Percentiles rank a stretch among this genome's conserved stretches.
These are phyloP conservation scores for Platerodrilus igneus DNA, from an alignment of 2,888 invertebrate genomes.

Conservation along the genomic window DNA sequence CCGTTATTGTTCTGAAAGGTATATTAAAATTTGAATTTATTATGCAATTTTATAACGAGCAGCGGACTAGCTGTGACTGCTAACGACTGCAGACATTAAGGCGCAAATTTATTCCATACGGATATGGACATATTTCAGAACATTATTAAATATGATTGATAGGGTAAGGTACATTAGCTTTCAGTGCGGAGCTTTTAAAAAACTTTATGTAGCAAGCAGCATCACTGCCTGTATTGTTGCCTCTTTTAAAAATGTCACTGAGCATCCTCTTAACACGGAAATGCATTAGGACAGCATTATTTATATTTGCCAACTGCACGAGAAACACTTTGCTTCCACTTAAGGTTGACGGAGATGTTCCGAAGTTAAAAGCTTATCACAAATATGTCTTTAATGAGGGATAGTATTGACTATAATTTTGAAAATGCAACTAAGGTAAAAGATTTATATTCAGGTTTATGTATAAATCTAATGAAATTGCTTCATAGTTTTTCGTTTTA, in stretches of 20 bases:
- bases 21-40: slow-evolving; percentile 16
- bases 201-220: slow-evolving; percentile 14
- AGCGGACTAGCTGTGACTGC: slow-evolving; percentile 12
- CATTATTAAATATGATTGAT: slow-evolving; percentile 27
- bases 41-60: slow-evolving; percentile 11
- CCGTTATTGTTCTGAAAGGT: not conserved
- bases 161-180: slow-evolving; percentile 27
- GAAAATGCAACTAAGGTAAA: too few relatives aligned
- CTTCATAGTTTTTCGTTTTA: too few relatives aligned
- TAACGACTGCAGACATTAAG: slow-evolving; percentile 17
- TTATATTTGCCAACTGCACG: slow-evolving; percentile 4
- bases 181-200: slow-evolving; percentile 17
- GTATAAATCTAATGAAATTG: too few relatives aligned
- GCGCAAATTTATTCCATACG: slow-evolving; percentile 18
- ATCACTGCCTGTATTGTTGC: slow-evolving; percentile 6
- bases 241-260: slow-evolving; percentile 14
- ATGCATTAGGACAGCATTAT: slow-evolving; percentile 12
- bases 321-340: too few relatives aligned
- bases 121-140: slow-evolving; percentile 18
- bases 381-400: too few relatives aligned
- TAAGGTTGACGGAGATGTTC: too few relatives aligned
- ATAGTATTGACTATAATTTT: too few relatives aligned
- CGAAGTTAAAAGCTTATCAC: too few relatives aligned
- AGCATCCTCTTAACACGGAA: slow-evolving; percentile 9
- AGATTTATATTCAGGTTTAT: too few relatives aligned